Evolutionary conservation across 2,113 vertebrate species (phyloP).

Genomic region (Dicerorhinus sumatrensis): DNA sequence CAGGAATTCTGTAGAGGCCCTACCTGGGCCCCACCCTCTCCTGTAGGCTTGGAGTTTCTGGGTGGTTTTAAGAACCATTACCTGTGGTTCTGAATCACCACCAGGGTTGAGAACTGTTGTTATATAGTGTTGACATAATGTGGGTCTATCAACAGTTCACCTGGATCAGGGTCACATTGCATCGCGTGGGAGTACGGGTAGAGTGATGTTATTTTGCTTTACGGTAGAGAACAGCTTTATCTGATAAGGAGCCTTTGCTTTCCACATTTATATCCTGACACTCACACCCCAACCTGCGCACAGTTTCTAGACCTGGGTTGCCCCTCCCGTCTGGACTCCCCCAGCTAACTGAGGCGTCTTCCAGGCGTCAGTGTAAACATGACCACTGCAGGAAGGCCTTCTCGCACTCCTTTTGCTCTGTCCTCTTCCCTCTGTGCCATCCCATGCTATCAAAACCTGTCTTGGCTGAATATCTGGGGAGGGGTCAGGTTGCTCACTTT

Average conservation of each 20-base stretch:
- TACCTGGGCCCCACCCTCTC: neutral
- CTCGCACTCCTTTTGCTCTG: neutral
- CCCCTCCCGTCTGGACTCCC: neutral
- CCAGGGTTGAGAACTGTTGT: neutral
- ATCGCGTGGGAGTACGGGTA: neutral
- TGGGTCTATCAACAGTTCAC: neutral
- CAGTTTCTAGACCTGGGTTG: neutral
- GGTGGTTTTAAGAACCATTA: neutral
- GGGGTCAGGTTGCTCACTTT: neutral
- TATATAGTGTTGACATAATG: neutral
- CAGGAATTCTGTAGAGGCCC: neutral
- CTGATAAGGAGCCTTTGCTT: neutral
- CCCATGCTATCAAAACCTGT: neutral
- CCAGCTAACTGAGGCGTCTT: too few relatives aligned
- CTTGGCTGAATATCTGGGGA: neutral
- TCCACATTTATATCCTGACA: neutral
- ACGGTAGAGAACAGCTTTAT: neutral
- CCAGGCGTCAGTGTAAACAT: neutral
- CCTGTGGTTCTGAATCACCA: neutral
- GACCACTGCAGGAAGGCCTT: neutral
- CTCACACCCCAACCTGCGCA: neutral
- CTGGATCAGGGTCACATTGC: neutral
- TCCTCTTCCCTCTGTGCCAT: neutral
- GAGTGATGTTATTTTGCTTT: neutral
- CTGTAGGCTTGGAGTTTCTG: neutral